These are phyloP conservation scores for Parazoanthus darwini DNA, from an alignment of 92 coral and sea anemone genomes.

Conservation along the genomic window DNA sequence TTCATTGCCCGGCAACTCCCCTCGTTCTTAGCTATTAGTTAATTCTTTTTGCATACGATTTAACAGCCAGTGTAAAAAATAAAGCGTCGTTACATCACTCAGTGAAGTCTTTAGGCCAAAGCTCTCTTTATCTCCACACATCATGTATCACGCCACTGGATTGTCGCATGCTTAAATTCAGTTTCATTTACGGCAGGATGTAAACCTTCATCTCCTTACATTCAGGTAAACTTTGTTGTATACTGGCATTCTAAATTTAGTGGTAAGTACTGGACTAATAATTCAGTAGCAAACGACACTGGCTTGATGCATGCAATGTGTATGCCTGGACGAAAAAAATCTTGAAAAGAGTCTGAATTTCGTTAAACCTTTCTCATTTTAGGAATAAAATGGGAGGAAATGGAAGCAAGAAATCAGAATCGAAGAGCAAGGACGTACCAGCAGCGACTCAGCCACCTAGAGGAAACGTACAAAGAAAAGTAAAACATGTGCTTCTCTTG, in stretches of 20 bases:
- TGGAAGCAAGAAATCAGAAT: constrained; percentile 17
- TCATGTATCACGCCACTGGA: background rate
- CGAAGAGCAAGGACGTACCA: background rate
- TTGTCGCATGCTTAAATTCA: background rate
- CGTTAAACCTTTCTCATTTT: background rate
- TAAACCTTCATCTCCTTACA: background rate
- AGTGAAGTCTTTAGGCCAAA: background rate
- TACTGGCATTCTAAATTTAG: background rate
- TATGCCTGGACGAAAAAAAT: background rate
- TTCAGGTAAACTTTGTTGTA: background rate
- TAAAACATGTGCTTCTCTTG: constrained; percentile 64
- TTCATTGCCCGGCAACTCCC: constrained; percentile 4
- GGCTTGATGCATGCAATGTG: background rate
- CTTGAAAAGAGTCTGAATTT: background rate
- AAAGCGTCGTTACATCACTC: background rate
- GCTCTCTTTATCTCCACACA: background rate
- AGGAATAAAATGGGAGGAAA: constrained; percentile 24
- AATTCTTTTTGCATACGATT: background rate
- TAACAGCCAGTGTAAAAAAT: background rate
- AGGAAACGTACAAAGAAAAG: constrained; percentile 27
- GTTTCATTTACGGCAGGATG: background rate
- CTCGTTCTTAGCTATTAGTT: background rate
- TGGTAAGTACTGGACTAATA: background rate
- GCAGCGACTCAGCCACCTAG: background rate
- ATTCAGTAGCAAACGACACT: background rate